Base-by-base conservation (phyloP, 2,797 vertebrate species). In the Choloepus didactylus region DNA sequence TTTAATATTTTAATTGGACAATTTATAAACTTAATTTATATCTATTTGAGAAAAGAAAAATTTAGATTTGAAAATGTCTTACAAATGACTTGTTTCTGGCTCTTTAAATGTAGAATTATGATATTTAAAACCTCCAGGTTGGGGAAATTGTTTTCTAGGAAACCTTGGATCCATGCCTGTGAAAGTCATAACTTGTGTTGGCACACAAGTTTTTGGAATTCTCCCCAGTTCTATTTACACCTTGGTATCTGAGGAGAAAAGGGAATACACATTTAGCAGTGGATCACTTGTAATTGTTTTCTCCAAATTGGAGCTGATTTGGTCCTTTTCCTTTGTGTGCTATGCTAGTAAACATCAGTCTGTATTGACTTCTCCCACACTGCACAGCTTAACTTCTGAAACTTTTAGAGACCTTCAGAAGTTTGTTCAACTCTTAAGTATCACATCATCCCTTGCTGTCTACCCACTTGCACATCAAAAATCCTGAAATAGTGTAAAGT, bases 391-490 rank as follows among this genome's bases (percentile, higher is more conserved):
- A 49, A 60, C 76, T 62, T 92, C 69, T 41, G 25, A 25, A 23
- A 3, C 76, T 66, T 59, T 38, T 5, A 27, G 70, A 29, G 80
- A 11, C 79, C 64, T 75, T 56, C 46, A 72, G 0, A 86, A 93
- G 60, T 87, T 62, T 60, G 38, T 27, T 49, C 80, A 64, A 18
- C 35, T 4, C 69, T 94, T 81, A 89, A 62, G 35, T 96, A 96
- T 85, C 56, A 27, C 21, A 2, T 19, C 79, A 69, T 86, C 95
- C 96, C 85, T 91, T 91, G 3, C n/a, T 41, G 0, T 73, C 96
- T 89, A 23, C 95, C 93, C 92, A 95, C 95, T 27, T 44, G 31
- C 66, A 79, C 86, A 87, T 96, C 67, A 97, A 7, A 92, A 77
- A 31, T 90, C 62, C 92, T 31, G 44, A 84, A 93, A 96, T 81